These are phyloP conservation scores for Lycocorax pyrrhopterus DNA, from an alignment of 2,113 vertebrate species.

Conservation along the genomic window DNA sequence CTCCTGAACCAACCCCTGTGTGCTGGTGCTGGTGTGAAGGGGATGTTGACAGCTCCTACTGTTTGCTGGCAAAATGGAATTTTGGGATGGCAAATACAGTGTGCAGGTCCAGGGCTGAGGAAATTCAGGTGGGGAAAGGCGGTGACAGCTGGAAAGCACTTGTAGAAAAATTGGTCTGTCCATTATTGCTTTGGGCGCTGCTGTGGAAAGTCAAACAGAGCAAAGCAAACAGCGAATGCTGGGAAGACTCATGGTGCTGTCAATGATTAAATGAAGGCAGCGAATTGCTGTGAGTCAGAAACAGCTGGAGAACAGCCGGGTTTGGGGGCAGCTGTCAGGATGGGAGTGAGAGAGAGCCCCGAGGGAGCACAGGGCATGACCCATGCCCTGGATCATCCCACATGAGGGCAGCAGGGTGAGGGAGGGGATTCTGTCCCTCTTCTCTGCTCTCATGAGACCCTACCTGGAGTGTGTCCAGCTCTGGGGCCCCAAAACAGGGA, in stretches of 20 bases:
- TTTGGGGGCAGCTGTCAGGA: background rate
- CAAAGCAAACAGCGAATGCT: background rate
- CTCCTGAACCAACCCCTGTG: background rate
- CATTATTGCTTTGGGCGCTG: background rate
- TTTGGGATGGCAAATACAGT: background rate
- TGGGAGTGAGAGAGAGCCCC: accelerated
- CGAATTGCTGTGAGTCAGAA: background rate
- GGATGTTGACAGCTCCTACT: background rate
- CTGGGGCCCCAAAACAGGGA: background rate
- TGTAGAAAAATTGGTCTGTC: background rate
- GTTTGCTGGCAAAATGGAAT: background rate
- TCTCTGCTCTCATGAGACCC: background rate
- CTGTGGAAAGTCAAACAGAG: constrained; percentile 17
- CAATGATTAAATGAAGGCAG: background rate
- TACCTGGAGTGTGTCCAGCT: background rate
- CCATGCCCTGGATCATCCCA: background rate
- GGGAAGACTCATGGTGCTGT: background rate
- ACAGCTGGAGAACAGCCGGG: background rate
- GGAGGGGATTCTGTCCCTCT: background rate
- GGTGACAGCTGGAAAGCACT: background rate
- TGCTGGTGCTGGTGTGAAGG: background rate
- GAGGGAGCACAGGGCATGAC: background rate
- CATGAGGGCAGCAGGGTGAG: background rate
- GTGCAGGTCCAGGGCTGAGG: background rate
- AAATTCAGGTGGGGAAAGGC: background rate